These are phyloP conservation scores for Strigamia crassipes DNA, from an alignment of 2,888 invertebrate genomes.

Conservation along the genomic window DNA sequence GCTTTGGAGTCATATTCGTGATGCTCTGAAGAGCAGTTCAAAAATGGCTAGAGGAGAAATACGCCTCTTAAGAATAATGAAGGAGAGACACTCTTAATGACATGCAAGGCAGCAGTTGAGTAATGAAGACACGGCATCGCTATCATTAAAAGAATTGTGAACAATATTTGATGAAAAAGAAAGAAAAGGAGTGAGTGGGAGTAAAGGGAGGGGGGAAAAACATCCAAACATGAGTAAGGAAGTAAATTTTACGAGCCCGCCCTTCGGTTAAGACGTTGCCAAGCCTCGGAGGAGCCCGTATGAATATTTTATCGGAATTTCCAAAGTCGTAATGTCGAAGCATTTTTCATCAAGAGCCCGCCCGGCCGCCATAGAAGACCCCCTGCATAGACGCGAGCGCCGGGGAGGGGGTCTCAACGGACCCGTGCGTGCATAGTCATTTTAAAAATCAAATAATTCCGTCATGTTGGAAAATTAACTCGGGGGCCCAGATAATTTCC, in stretches of 20 bases:
- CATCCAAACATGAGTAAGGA: slow-evolving; percentile 33
- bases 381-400: slow-evolving; percentile 26
- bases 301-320: slow-evolving; percentile 47
- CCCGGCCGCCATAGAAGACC: slow-evolving; percentile 40
- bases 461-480: slow-evolving; percentile 47
- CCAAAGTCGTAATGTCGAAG: slow-evolving; percentile 44
- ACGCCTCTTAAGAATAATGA: slow-evolving; percentile 47
- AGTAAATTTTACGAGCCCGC: slow-evolving; percentile 43
- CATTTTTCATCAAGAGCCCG: slow-evolving; percentile 46
- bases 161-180: slow-evolving; percentile 46
- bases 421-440: slow-evolving; percentile 44
- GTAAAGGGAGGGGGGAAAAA: slow-evolving; percentile 6
- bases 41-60: slow-evolving; percentile 46
- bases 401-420: slow-evolving; percentile 33
- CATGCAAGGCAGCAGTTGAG: slow-evolving; percentile 33
- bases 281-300: slow-evolving; percentile 39
- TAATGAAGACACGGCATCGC: slow-evolving; percentile 43
- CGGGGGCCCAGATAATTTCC: slow-evolving; percentile 49
- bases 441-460: slow-evolving; percentile 49
- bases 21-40: slow-evolving; percentile 45
- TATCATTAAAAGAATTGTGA: slow-evolving; percentile 46
- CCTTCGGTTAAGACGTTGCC: slow-evolving; percentile 44
- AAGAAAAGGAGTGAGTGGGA: slow-evolving; percentile 6
- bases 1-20: slow-evolving; percentile 44
- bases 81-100: slow-evolving; percentile 45